These are phyloP conservation scores for Drosophila navojoa DNA, from an alignment of 1,140 invertebrate genomes.

Conservation along the genomic window DNA sequence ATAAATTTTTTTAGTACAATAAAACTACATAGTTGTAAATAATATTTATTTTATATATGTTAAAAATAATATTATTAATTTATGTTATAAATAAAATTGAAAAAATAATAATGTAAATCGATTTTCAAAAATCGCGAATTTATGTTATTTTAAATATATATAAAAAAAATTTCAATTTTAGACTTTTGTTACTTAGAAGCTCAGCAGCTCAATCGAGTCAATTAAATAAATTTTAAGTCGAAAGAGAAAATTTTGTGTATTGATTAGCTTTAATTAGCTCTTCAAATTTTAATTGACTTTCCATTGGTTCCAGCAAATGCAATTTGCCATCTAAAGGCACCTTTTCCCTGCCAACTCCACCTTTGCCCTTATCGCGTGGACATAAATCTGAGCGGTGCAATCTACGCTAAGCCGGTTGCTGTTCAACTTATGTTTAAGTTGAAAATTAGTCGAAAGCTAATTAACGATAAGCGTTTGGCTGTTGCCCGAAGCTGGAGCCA, in stretches of 20 bases:
- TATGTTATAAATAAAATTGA: too few relatives aligned
- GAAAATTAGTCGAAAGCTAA: slow-evolving; percentile 75
- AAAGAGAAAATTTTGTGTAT: not conserved
- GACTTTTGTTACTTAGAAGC: too few relatives aligned
- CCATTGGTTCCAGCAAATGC: not conserved
- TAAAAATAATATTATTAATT: too few relatives aligned
- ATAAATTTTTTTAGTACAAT: too few relatives aligned
- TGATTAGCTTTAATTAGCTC: not conserved
- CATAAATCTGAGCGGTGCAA: slow-evolving; percentile 60
- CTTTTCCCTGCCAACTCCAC: not conserved
- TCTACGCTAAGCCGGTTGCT: slow-evolving; percentile 25
- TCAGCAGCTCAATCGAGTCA: too few relatives aligned
- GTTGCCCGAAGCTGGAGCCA: slow-evolving; percentile 35
- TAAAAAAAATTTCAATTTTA: too few relatives aligned
- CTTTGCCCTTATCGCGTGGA: slow-evolving; percentile 19
- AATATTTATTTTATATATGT: too few relatives aligned
- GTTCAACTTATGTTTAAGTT: slow-evolving; percentile 75
- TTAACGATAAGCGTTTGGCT: slow-evolving; percentile 72
- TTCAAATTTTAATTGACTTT: not conserved
- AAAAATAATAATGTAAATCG: too few relatives aligned
- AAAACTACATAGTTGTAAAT: too few relatives aligned
- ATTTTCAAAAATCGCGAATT: too few relatives aligned
- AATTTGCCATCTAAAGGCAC: not conserved
- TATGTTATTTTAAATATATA: too few relatives aligned
- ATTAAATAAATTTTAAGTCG: too few relatives aligned